Percentiles rank a stretch among this genome's conserved stretches.
Conservation (phyloP, 1,140 invertebrate species). For the Diuraphis noxia region DNA sequence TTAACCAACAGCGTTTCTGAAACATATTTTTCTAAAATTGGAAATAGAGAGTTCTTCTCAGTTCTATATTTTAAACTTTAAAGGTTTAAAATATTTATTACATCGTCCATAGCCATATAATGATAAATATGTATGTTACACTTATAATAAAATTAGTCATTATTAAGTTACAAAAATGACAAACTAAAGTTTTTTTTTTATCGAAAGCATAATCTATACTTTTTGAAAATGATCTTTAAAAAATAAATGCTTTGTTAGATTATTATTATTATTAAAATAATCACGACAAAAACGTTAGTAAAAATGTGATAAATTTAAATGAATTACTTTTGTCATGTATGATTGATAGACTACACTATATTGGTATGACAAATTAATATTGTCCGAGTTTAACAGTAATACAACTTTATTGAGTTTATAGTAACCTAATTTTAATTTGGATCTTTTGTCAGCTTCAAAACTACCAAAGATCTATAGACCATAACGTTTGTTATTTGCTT, state of each 20-base stretch:
- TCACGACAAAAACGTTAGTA: not conserved
- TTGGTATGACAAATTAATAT: not conserved
- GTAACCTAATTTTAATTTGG: not conserved
- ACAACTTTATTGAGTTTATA: not conserved
- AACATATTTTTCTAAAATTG: not conserved
- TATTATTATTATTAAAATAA: not conserved
- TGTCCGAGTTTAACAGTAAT: not conserved
- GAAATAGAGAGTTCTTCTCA: not conserved
- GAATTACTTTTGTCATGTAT: not conserved
- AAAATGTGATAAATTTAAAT: not conserved
- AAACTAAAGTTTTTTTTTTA: not conserved
- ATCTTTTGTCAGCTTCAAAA: not conserved
- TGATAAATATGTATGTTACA: not conserved
- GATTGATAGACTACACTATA: not conserved
- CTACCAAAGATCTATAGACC: not conserved
- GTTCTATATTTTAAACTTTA: not conserved
- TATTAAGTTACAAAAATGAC: not conserved
- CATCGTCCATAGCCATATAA: too few species aligned
- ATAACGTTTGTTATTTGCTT: not conserved
- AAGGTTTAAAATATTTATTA: not conserved
- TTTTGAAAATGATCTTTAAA: not conserved
- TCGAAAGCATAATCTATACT: not conserved
- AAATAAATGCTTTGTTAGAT: not conserved
- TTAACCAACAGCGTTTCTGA: not conserved
- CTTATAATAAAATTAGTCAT: not conserved